Percentiles rank a stretch among this genome's conserved stretches.
Evolutionary conservation across 2,113 vertebrate species (phyloP).

Genomic region (Malurus melanocephalus): DNA sequence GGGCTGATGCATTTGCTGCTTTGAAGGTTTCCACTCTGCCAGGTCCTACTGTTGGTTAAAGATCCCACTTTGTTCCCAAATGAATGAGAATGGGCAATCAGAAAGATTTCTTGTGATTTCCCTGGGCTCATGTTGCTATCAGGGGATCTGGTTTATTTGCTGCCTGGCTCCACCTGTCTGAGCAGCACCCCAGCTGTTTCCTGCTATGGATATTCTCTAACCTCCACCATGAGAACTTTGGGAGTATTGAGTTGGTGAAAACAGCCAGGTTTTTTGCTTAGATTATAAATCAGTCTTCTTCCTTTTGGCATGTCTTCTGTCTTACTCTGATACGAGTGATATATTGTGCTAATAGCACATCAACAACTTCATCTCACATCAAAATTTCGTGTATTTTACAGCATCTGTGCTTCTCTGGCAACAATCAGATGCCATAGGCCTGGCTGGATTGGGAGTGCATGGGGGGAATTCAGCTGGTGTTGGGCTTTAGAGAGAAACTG

Average conservation of each 20-base stretch:
- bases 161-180: rapidly evolving
- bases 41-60: neutral
- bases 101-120: neutral
- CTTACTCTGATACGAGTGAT: neutral
- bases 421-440: neutral
- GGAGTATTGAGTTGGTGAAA: neutral
- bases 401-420: neutral
- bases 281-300: neutral
- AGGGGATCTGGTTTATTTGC: neutral
- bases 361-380: neutral
- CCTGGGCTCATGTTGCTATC: neutral
- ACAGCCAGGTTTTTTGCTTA: neutral
- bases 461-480: neutral
- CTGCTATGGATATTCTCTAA: neutral
- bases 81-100: neutral
- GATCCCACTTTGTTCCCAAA: neutral
- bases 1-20: neutral
- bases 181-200: neutral
- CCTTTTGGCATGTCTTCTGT: neutral
- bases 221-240: neutral
- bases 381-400: neutral
- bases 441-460: neutral
- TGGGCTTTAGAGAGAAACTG: neutral
- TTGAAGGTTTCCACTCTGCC: neutral
- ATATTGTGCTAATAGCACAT: neutral